Conservation (phyloP, 2,113 vertebrate genomes). For the Mormyrus iriodes region DNA sequence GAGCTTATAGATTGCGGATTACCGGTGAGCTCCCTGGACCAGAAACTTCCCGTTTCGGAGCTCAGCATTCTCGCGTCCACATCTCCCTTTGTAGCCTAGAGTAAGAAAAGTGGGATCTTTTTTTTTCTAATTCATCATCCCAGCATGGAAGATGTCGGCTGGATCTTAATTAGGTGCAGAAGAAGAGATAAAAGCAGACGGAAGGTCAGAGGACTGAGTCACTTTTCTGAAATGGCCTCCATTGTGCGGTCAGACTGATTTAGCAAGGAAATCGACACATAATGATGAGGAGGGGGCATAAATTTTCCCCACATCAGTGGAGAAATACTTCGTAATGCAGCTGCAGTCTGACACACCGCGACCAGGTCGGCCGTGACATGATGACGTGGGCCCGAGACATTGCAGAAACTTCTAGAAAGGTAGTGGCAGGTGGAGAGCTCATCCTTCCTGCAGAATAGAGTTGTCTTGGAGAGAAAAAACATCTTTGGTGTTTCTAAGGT, state of each 20-base stretch:
- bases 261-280: not conserved
- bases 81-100: not conserved
- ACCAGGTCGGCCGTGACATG: not conserved
- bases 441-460: not conserved
- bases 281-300: not conserved
- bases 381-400: not conserved
- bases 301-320: not conserved
- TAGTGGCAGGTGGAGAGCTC: not conserved
- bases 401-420: not conserved
- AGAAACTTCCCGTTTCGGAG: not conserved
- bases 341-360: not conserved
- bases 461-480: not conserved
- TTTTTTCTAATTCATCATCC: not conserved
- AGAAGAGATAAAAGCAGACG: not conserved
- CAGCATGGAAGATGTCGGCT: not conserved
- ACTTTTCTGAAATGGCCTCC: not conserved
- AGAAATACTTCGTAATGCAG: not conserved
- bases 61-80: not conserved
- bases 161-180: not conserved
- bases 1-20: not conserved
- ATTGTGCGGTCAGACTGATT: not conserved
- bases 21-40: not conserved
- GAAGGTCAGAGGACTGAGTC: not conserved
- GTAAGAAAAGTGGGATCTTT: not conserved
- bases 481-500: not conserved